Conservation (phyloP, 2,888 invertebrate genomes). For the Pyrocoelia pectoralis region DNA sequence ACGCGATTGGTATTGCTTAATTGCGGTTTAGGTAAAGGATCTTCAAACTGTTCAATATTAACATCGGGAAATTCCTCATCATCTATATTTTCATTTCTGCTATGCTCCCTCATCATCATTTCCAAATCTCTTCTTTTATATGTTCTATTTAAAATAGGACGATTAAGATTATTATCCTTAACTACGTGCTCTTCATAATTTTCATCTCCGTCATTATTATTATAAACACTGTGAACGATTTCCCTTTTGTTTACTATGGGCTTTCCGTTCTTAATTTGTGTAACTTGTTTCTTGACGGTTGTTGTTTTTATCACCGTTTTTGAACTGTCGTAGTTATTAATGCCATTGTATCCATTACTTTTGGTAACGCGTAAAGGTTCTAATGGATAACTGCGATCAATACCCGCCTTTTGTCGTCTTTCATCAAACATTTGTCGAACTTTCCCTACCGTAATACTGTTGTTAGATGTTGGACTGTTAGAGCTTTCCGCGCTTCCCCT, state of each 20-base stretch:
- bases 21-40: constrained; percentile 50
- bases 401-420: constrained; percentile 76
- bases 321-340: constrained; percentile 65
- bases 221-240: constrained; percentile 53
- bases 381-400: constrained; percentile 83
- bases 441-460: constrained; percentile 24
- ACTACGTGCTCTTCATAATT: constrained; percentile 52
- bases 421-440: constrained; percentile 90
- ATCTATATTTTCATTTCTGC: constrained; percentile 57
- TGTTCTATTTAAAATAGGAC: constrained; percentile 21
- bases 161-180: constrained; percentile 44
- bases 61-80: constrained; percentile 60
- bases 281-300: constrained; percentile 56
- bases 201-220: constrained; percentile 54
- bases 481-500: constrained; percentile 63
- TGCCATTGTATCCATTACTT: constrained; percentile 39
- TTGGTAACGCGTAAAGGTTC: constrained; percentile 71
- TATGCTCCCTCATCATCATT: constrained; percentile 59
- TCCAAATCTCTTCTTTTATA: constrained; percentile 49
- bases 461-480: constrained; percentile 49
- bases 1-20: constrained; percentile 59
- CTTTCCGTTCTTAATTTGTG: constrained; percentile 56
- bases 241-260: constrained; percentile 57
- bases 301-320: constrained; percentile 54
- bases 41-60: constrained; percentile 53